Conservation (phyloP, 2,113 vertebrate genomes). For the Beaufortia kweichowensis region DNA sequence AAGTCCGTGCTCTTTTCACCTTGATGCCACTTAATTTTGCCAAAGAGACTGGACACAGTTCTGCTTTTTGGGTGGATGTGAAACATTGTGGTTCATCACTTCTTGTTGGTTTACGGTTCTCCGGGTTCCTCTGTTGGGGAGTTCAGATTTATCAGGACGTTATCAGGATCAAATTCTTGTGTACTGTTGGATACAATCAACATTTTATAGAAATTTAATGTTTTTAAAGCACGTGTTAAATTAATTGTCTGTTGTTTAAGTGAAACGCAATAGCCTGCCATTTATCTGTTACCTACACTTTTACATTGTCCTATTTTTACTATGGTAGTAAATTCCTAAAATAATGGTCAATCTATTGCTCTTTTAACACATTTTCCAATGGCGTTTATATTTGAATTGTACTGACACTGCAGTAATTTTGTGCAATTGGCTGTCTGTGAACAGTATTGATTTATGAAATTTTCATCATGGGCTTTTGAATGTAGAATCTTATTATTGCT, state of each 20-base stretch:
- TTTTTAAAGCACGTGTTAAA: constrained; percentile 11
- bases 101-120: background rate
- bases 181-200: background rate
- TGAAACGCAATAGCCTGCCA: background rate
- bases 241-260: constrained; percentile 11
- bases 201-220: constrained; percentile 13
- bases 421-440: background rate
- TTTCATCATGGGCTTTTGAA: background rate
- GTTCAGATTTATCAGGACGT: background rate
- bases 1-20: constrained; percentile 81
- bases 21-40: constrained; percentile 49
- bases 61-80: constrained; percentile 26
- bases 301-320: background rate
- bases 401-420: constrained; percentile 5
- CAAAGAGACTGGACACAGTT: background rate
- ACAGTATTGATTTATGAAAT: constrained; percentile 2
- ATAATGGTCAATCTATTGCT: background rate
- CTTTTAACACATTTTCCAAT: background rate
- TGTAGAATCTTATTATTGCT: background rate
- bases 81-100: background rate
- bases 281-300: constrained; percentile 1
- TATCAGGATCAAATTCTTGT: background rate
- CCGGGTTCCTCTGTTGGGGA: background rate
- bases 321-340: background rate
- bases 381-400: background rate